phyloP scores from a whole-genome alignment of 2,888 invertebrate species.

The Panzeria rudis region DNA sequence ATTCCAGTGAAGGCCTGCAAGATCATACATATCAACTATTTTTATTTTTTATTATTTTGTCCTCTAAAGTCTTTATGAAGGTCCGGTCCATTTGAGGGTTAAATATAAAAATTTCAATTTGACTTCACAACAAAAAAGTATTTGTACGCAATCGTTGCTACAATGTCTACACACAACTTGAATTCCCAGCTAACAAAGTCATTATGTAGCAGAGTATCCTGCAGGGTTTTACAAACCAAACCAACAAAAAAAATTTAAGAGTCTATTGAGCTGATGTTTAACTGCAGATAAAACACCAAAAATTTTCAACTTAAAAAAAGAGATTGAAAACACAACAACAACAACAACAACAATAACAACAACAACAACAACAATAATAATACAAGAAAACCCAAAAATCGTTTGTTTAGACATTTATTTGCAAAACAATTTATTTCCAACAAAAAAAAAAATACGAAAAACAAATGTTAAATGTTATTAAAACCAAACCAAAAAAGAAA shows the following conservation, averaged over 20 bases:
- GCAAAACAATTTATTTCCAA: slow-evolving; percentile 49
- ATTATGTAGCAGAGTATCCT: slow-evolving; percentile 61
- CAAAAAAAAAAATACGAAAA: slow-evolving; percentile 13
- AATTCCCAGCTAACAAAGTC: slow-evolving; percentile 63
- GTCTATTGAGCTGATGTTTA: slow-evolving; percentile 56
- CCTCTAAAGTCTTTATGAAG: neutral
- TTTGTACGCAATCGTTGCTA: slow-evolving; percentile 55
- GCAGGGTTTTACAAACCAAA: slow-evolving; percentile 65
- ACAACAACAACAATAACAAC: too few relatives aligned
- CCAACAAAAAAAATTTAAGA: slow-evolving; percentile 4
- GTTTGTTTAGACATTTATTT: slow-evolving; percentile 72
- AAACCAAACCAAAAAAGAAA: slow-evolving; percentile 3
- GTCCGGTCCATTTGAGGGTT: slow-evolving; percentile 26
- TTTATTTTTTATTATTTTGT: too few relatives aligned
- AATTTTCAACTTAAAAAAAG: slow-evolving; percentile 32
- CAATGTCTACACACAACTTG: slow-evolving; percentile 52
- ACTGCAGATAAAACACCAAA: slow-evolving; percentile 63
- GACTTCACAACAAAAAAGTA: slow-evolving; percentile 31
- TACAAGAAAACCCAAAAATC: slow-evolving; percentile 72
- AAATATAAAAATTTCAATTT: slow-evolving; percentile 21
- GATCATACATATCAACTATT: too few relatives aligned
- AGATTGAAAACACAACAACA: slow-evolving; percentile 56
- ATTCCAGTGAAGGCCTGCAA: too few relatives aligned
- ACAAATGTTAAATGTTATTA: slow-evolving; percentile 35
- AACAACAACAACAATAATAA: slow-evolving; percentile 65